phyloP scores from a whole-genome alignment of 2,797 vertebrate species.

The Gastrophryne carolinensis region DNA sequence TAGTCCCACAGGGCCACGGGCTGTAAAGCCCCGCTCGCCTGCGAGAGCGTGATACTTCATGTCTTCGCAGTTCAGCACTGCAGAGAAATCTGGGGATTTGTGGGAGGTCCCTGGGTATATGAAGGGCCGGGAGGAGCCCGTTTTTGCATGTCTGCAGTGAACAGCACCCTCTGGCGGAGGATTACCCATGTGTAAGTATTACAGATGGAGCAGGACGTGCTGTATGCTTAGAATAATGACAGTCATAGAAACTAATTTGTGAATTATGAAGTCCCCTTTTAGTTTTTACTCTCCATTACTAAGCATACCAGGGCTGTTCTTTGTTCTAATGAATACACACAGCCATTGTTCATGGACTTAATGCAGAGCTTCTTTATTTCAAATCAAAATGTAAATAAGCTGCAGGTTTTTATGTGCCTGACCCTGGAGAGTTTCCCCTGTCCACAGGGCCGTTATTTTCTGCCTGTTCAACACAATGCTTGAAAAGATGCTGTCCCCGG shows the following conservation, averaged over 20 bases:
- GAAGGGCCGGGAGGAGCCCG: too few species aligned
- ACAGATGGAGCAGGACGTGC: too few species aligned
- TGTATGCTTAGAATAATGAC: too few species aligned
- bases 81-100: too few species aligned
- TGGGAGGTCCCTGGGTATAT: too few species aligned
- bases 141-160: too few species aligned
- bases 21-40: too few species aligned
- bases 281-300: neutral
- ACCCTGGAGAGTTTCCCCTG: neutral
- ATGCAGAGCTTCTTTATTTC: neutral
- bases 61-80: too few species aligned
- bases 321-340: neutral
- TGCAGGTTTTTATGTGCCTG: neutral
- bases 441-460: neutral
- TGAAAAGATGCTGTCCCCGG: constrained; percentile 24
- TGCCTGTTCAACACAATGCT: constrained; percentile 16
- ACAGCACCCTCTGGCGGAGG: too few species aligned
- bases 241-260: neutral
- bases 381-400: neutral
- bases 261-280: neutral
- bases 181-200: too few species aligned
- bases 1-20: too few species aligned
- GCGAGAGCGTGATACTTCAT: too few species aligned
- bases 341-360: neutral
- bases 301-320: neutral